Evolutionary conservation across 1,140 invertebrate genomes (phyloP), one percentile per base, ranked within the genome.

Genomic region (Oppia nitens): DNA sequence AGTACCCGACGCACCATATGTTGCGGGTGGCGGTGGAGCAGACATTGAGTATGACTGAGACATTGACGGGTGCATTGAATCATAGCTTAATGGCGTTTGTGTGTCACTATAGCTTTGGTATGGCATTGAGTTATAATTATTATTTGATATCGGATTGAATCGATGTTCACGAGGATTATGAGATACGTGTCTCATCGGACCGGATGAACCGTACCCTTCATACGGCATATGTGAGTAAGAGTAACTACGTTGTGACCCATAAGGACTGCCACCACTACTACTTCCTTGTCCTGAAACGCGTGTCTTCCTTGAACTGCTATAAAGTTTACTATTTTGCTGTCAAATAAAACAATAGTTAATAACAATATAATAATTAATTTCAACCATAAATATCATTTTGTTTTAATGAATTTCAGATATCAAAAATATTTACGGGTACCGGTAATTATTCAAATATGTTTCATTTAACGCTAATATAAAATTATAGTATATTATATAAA

Each of bases 71-170:
- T n/a, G 17, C 21, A 26, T 27, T 47, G 23, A 12, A 47, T 14
- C 14, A 28, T 27, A 49, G 47, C 25, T 9, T 26, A 26, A 26
- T 25, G 14, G 51, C 26, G 26, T 23, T 26, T 53, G 51, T 17
- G 51, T 12, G 26, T 26, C 4, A 45, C 21, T 25, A 47, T 61
- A 11, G 24, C 59, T 40, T 40, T 40, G 32, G 32, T 40, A 40
- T 40, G 32, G 17, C 32, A 9, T 6, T 17, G 17, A 40, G 6
- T 6, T 9, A 9, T 40, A 17, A 9, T 40, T 6, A 40, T 9
- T 40, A 17, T 40, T 40, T 26, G 27, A 21, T 60, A 64, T 57
- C 2, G 63, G 63, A 55, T 62, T 64, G 28, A 53, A 64, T 17
- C 63, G 47, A 21, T 55, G 60, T 29, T 55, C 49, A n/a, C 58